Percentiles rank a stretch among this genome's conserved stretches.
These are phyloP conservation scores for Cheilosia pagana DNA, from an alignment of 2,888 invertebrate genomes.

Conservation along the genomic window DNA sequence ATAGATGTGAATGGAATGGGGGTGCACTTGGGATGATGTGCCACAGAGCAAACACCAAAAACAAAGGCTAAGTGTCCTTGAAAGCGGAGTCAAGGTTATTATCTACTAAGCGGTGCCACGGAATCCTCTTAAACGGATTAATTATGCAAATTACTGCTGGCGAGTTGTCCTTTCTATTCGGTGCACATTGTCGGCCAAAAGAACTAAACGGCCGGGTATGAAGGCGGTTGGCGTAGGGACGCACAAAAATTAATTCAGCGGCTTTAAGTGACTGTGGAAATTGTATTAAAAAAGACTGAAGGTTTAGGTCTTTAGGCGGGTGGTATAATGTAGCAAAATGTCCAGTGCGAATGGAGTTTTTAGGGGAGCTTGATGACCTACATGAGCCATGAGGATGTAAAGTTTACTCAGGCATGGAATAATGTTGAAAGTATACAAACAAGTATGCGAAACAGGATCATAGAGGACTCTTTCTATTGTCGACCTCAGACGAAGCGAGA, in stretches of 20 bases:
- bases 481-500: too few species aligned
- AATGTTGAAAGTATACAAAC: too few species aligned
- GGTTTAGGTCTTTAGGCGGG: background rate
- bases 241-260: constrained; percentile 39
- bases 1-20: constrained; percentile 14
- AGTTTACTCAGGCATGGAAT: too few species aligned
- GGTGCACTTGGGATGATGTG: constrained; percentile 47
- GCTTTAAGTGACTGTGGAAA: constrained; percentile 57
- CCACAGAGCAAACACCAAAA: constrained; percentile 27
- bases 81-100: constrained; percentile 66
- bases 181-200: background rate
- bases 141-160: constrained; percentile 72
- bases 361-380: too few species aligned
- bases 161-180: constrained; percentile 21
- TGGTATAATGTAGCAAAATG: too few species aligned
- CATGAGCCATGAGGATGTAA: too few species aligned
- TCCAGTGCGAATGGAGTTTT: too few species aligned
- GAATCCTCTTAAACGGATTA: constrained; percentile 68
- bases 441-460: too few species aligned
- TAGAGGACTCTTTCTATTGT: too few species aligned
- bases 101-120: constrained; percentile 54
- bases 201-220: background rate
- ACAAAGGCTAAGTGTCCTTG: constrained; percentile 52
- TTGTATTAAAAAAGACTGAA: constrained; percentile 14
- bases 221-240: constrained; percentile 2